phyloP scores from a whole-genome alignment of 1,140 invertebrate genomes.

The Laupala kohalensis region DNA sequence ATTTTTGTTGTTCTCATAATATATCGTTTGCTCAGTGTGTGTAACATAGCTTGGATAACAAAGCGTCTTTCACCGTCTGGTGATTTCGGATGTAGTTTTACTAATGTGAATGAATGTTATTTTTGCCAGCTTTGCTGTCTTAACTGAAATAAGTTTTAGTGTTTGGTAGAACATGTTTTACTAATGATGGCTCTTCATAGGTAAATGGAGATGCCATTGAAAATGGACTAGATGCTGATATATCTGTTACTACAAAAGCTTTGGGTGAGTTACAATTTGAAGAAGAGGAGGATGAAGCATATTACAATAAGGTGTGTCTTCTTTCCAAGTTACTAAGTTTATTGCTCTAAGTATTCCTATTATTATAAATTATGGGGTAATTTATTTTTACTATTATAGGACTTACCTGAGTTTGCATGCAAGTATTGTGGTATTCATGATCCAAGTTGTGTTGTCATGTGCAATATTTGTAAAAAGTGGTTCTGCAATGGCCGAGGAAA shows the following conservation, averaged over 20 bases:
- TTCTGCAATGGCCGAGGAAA: conserved; percentile 98
- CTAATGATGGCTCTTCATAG: conserved; percentile 26
- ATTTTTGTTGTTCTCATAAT: too few species aligned
- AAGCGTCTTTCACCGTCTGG: neutral
- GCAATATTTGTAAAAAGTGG: conserved; percentile 98
- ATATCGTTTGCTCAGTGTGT: too few species aligned
- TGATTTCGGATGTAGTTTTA: neutral
- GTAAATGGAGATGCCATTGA: conserved; percentile 46
- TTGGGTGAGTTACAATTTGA: conserved; percentile 76
- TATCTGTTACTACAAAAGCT: conserved; percentile 55
- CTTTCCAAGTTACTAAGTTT: too few species aligned
- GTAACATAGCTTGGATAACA: neutral
- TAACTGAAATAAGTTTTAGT: neutral
- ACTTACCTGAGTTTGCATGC: conserved; percentile 87
- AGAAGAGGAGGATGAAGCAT: conserved; percentile 80
- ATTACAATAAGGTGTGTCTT: conserved; percentile 42
- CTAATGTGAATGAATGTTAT: neutral
- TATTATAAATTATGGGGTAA: too few species aligned
- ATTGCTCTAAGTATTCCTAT: too few species aligned
- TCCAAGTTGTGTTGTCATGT: conserved; percentile 93
- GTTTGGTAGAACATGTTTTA: neutral
- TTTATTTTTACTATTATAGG: conserved; percentile 29
- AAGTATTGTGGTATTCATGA: conserved; percentile 99
- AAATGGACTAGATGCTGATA: conserved; percentile 39
- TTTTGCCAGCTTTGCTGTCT: neutral